Evolutionary conservation across 1,140 invertebrate genomes (phyloP), one percentile per base, ranked within the genome.

Genomic region (Pentalonia nigronervosa): DNA sequence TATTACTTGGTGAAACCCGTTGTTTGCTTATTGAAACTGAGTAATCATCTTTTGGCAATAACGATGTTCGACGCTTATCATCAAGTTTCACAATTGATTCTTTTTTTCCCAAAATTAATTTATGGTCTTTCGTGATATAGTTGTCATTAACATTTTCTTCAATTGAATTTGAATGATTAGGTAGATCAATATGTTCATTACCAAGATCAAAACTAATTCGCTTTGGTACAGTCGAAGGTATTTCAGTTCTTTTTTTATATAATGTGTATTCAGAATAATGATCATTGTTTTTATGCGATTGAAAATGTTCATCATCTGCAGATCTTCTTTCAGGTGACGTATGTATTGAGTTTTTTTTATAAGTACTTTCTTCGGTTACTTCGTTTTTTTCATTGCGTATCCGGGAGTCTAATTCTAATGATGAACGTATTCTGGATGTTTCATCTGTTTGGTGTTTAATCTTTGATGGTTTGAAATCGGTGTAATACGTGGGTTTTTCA

Each of bases 151-250:
- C 41, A 56, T 89, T 81, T 91, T 91, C 45, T 67, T 4, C 56
- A 20, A 36, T 91, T 36, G 25, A 45, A 81, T 76, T 76, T n/a
- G 8, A n/a, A 47, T 11, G 76, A 41, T 41, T 81, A 48, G 90
- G 90, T 47, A 48, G 20, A 30, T 91, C 90, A 34, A 25, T 53
- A 20, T 53, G 23, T 21, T 76, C 60, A 36, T 36, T 50, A 36
- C 48, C 30, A 7, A 93, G 34, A 45, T 93, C 91, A 53, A 93
- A 93, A 93, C 91, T 93, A 50, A 93, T 93, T 83, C n/a, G 67
- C 34, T 93, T 93, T n/a, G 41, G 7, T 20, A 67, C 7, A 9
- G 20, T 17, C 11, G 11, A 25, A 20, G 56, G 25, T 7, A 2
- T 67, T 45, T 90, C 89, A 25, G 9, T 11, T 45, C 45, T 90